These are phyloP conservation scores for Colostygia pectinataria DNA, from an alignment of 2,888 invertebrate genomes.

Conservation along the genomic window DNA sequence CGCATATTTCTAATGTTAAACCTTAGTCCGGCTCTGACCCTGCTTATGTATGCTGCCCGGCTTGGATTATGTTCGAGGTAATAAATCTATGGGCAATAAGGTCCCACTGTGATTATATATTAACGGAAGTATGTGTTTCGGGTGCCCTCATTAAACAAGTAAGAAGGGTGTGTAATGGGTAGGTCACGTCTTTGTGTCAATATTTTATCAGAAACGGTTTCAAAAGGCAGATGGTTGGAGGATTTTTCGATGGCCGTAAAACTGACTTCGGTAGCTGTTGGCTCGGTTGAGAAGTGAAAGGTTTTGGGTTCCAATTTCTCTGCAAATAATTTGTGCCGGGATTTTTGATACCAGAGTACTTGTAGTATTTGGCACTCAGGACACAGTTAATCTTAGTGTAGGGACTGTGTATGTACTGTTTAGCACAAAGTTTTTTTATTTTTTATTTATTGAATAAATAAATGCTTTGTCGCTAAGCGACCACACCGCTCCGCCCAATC, in stretches of 20 bases:
- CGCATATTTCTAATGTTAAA: not conserved
- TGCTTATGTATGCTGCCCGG: conserved; percentile 46
- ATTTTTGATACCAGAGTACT: no score
- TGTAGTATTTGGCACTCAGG: no score
- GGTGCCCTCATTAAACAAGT: conserved; percentile 41
- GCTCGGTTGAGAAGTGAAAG: no score
- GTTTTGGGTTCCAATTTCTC: no score
- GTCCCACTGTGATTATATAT: conserved; percentile 46
- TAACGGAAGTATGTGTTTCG: conserved; percentile 43
- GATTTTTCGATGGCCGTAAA: conserved; percentile 9
- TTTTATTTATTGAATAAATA: no score
- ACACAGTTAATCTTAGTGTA: no score
- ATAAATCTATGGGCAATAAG: conserved; percentile 59
- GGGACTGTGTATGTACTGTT: no score
- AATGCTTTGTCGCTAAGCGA: no score
- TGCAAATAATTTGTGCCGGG: no score
- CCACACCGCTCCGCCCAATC: no score
- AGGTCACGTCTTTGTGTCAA: conserved; percentile 28
- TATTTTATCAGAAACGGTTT: conserved; percentile 34
- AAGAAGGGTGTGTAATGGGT: conserved; percentile 36
- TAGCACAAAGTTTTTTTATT: no score
- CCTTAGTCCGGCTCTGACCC: conserved; percentile 11
- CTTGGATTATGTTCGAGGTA: conserved; percentile 51
- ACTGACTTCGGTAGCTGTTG: no score
- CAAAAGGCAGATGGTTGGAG: conserved; percentile 21